Percentiles rank a stretch among this genome's conserved stretches.
Conservation (phyloP, 1,140 invertebrate species). For the Brachionus paranguensis region DNA sequence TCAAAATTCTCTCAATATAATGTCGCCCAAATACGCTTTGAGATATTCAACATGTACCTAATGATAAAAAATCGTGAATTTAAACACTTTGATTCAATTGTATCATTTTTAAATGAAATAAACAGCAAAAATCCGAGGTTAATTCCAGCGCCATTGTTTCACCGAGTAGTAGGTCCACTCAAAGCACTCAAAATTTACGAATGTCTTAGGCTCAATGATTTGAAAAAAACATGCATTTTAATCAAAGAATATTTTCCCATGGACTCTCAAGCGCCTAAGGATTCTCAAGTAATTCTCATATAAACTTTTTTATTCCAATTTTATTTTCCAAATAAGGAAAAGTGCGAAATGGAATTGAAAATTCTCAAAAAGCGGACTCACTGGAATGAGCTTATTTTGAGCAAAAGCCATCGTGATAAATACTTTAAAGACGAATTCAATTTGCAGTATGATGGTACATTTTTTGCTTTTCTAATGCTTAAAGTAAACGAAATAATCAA, state of each 20-base stretch:
- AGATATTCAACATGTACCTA: neutral
- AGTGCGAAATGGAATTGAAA: neutral
- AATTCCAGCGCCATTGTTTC: neutral
- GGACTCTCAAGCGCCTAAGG: neutral
- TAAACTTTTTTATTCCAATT: neutral
- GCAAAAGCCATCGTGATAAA: neutral
- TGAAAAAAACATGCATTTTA: neutral
- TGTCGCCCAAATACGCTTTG: neutral
- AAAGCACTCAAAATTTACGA: conserved; percentile 20
- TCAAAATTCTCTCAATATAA: conserved; percentile 13
- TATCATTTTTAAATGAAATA: neutral
- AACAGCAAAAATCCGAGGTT: neutral
- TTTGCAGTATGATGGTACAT: neutral
- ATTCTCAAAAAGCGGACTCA: neutral
- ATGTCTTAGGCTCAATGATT: neutral
- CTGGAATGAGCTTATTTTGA: neutral
- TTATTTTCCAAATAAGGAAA: neutral
- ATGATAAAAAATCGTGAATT: conserved; percentile 11
- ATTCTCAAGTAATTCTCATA: neutral
- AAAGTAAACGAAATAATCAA: conserved; percentile 8
- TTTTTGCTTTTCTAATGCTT: neutral
- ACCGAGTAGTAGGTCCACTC: neutral
- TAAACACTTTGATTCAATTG: neutral
- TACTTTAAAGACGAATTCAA: conserved; percentile 3
- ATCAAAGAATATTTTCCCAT: conserved; percentile 30